Evolutionary conservation across 2,888 invertebrate species (phyloP).

Genomic region (Drosophila demipolita): DNA sequence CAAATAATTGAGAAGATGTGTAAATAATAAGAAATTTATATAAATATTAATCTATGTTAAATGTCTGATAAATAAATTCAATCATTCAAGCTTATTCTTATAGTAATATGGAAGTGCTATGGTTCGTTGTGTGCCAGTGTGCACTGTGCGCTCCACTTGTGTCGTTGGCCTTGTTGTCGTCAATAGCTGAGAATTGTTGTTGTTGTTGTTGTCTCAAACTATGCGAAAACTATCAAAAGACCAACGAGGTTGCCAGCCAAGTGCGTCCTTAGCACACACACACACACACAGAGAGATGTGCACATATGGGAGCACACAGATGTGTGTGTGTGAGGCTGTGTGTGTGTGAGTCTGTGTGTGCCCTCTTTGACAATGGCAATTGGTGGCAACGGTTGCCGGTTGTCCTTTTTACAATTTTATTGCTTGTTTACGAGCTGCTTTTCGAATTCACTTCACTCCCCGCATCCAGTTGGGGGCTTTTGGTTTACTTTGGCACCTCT

Average conservation of each 20-base stretch:
- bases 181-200: slow-evolving; percentile 12
- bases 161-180: slow-evolving; percentile 28
- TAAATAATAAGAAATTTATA: background rate
- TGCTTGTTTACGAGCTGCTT: slow-evolving; percentile 80
- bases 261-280: slow-evolving; percentile 44
- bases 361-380: slow-evolving; percentile 72
- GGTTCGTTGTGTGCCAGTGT: slow-evolving; percentile 22
- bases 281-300: slow-evolving; percentile 19
- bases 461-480: slow-evolving; percentile 20
- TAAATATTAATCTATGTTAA: background rate
- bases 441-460: slow-evolving; percentile 58
- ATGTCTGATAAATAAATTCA: background rate
- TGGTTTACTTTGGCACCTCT: slow-evolving; percentile 49
- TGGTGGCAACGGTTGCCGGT: slow-evolving; percentile 69
- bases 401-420: slow-evolving; percentile 81
- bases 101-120: background rate
- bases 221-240: slow-evolving; percentile 65
- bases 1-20: background rate
- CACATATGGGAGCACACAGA: slow-evolving; percentile 12
- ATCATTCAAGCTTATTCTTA: background rate
- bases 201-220: slow-evolving; percentile 38
- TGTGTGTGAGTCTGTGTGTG: slow-evolving; percentile 21
- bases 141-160: slow-evolving; percentile 22
- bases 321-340: slow-evolving; percentile 19
- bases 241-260: slow-evolving; percentile 48